A percentile compares a stretch with the other conserved stretches of the same genome.
These are phyloP conservation scores for Dunckerocampus dactyliophorus DNA, from an alignment of 2,113 vertebrate genomes.

Conservation along the genomic window DNA sequence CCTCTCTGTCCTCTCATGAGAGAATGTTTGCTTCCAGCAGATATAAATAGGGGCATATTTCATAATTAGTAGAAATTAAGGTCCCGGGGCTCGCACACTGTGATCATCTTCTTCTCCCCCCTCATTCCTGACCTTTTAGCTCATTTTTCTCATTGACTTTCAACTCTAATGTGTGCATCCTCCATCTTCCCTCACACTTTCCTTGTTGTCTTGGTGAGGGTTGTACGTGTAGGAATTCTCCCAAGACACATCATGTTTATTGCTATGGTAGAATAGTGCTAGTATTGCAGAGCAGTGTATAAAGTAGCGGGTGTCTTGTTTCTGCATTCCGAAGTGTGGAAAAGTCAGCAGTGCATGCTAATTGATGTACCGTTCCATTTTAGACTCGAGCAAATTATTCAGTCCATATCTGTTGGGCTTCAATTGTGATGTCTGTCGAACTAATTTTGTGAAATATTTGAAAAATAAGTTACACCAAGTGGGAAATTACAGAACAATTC, in stretches of 20 bases:
- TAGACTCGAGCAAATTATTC: conserved; percentile 55
- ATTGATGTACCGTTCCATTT: conserved; percentile 43
- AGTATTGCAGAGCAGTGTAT: conserved; percentile 33
- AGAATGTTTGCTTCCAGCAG: conserved; percentile 57
- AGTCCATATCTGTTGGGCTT: conserved; percentile 51
- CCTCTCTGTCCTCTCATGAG: conserved; percentile 58
- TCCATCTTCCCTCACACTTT: conserved; percentile 10
- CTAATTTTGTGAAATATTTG: conserved; percentile 52
- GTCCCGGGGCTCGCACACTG: conserved; percentile 59
- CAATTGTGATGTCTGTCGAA: conserved; percentile 51
- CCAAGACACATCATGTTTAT: conserved; percentile 28
- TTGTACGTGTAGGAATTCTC: conserved; percentile 25
- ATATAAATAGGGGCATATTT: conserved; percentile 73
- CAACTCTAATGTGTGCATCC: conserved; percentile 7
- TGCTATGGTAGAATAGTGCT: conserved; percentile 52
- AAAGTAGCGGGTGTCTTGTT: conserved; percentile 45
- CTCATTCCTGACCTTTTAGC: conserved; percentile 59
- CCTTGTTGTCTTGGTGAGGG: conserved; percentile 19
- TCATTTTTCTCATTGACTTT: conserved; percentile 30
- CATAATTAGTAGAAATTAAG: conserved; percentile 71
- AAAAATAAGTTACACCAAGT: conserved; percentile 13
- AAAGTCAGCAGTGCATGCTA: conserved; percentile 45
- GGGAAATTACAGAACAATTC: not conserved
- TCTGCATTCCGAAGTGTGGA: conserved; percentile 59
- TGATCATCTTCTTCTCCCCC: conserved; percentile 55